phyloP scores from a whole-genome alignment of 2,113 vertebrate species.

The Ceyx cyanopectus region DNA sequence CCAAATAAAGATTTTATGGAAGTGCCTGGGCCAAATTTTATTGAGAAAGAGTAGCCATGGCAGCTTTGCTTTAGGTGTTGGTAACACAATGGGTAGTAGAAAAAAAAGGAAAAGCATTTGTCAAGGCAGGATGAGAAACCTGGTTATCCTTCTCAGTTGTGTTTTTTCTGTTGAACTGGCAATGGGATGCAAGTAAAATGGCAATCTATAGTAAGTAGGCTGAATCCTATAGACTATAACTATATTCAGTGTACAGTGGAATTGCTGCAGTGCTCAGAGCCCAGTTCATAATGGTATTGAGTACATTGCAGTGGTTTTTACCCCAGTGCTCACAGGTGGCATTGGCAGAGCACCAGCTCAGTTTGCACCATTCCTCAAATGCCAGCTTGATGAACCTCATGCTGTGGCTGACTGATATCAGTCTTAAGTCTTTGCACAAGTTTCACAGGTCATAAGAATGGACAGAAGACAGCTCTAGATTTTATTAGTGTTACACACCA shows the following conservation, averaged over 20 bases:
- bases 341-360: neutral
- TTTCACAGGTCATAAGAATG: neutral
- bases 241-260: neutral
- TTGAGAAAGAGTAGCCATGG: neutral
- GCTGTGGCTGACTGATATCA: neutral
- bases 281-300: neutral
- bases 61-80: neutral
- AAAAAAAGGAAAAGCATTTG: neutral
- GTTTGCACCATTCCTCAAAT: neutral
- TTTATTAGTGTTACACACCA: neutral
- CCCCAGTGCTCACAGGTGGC: neutral
- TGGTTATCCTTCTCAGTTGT: neutral
- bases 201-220: fast-evolving
- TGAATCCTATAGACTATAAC: neutral
- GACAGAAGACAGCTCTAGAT: neutral
- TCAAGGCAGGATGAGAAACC: neutral
- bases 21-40: neutral
- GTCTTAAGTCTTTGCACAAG: neutral
- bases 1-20: neutral
- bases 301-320: neutral
- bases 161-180: neutral
- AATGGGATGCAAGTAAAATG: neutral
- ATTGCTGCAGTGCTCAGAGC: neutral
- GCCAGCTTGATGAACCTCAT: neutral
- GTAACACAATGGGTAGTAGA: neutral